These are phyloP conservation scores for Heliconius hermathena DNA, from an alignment of 1,140 invertebrate genomes.

Conservation along the genomic window DNA sequence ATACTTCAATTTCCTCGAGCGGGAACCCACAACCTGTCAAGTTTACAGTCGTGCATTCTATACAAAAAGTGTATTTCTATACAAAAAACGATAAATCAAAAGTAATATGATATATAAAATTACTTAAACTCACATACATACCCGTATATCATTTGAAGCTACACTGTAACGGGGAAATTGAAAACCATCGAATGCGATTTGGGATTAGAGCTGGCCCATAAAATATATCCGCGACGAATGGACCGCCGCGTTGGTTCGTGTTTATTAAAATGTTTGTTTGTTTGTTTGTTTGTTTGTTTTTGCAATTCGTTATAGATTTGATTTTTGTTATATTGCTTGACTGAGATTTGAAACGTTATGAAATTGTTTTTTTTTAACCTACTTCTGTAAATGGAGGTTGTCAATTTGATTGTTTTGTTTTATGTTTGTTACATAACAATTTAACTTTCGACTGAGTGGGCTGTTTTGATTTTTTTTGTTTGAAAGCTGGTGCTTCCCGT, in stretches of 20 bases:
- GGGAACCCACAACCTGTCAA: too few relatives aligned
- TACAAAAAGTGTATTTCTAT: not conserved
- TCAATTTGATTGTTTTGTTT: too few relatives aligned
- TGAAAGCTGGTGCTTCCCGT: too few relatives aligned
- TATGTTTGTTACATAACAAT: too few relatives aligned
- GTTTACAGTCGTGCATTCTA: too few relatives aligned
- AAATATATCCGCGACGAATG: conserved; percentile 59
- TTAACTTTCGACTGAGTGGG: too few relatives aligned
- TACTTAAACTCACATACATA: conserved; percentile 2
- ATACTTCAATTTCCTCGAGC: too few relatives aligned
- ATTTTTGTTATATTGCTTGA: not conserved
- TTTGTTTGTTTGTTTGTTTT: conserved; percentile 38
- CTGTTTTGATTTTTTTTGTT: too few relatives aligned
- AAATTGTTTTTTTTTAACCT: too few relatives aligned
- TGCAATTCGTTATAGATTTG: conserved; percentile 1
- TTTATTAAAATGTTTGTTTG: conserved; percentile 44
- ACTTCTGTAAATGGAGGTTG: too few relatives aligned
- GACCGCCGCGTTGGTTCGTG: conserved; percentile 44
- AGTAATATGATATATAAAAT: not conserved
- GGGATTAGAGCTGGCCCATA: conserved; percentile 58
- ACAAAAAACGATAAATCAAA: not conserved
- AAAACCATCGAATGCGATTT: conserved; percentile 66
- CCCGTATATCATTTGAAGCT: not conserved
- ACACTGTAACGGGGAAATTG: conserved; percentile 55
- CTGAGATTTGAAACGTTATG: too few relatives aligned